These are phyloP conservation scores for Arenaria interpres DNA, from an alignment of 2,113 vertebrate species.

Conservation along the genomic window DNA sequence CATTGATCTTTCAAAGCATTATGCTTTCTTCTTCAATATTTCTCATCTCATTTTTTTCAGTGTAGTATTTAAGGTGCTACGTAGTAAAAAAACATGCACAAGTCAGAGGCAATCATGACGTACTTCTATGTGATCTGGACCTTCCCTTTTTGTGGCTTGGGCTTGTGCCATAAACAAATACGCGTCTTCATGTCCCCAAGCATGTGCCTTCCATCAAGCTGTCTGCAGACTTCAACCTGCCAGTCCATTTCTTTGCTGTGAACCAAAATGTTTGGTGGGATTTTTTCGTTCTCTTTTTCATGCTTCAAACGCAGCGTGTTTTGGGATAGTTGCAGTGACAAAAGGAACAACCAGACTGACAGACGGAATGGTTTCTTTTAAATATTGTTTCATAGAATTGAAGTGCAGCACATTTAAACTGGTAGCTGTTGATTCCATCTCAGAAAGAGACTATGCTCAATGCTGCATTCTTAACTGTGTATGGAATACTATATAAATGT, in stretches of 20 bases:
- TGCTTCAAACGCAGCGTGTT: neutral
- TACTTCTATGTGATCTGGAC: neutral
- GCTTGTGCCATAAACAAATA: neutral
- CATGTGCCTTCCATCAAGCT: neutral
- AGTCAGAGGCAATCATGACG: neutral
- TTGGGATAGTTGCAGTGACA: neutral
- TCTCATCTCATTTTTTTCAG: neutral
- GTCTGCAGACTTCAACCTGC: accelerated
- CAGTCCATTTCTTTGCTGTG: neutral
- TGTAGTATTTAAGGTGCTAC: neutral
- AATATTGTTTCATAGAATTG: neutral
- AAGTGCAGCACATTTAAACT: neutral
- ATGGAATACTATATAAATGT: neutral
- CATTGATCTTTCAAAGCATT: neutral
- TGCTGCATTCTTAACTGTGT: neutral
- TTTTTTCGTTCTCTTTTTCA: neutral
- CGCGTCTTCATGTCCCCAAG: neutral
- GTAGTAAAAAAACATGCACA: neutral
- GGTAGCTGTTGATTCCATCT: neutral
- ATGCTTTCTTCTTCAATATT: neutral
- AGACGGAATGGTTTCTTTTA: neutral
- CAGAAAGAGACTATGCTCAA: neutral
- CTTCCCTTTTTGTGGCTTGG: neutral
- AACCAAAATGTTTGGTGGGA: neutral
- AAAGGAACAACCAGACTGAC: neutral